Conservation (phyloP, 2,888 invertebrate species). For the Drosophila anceps region DNA sequence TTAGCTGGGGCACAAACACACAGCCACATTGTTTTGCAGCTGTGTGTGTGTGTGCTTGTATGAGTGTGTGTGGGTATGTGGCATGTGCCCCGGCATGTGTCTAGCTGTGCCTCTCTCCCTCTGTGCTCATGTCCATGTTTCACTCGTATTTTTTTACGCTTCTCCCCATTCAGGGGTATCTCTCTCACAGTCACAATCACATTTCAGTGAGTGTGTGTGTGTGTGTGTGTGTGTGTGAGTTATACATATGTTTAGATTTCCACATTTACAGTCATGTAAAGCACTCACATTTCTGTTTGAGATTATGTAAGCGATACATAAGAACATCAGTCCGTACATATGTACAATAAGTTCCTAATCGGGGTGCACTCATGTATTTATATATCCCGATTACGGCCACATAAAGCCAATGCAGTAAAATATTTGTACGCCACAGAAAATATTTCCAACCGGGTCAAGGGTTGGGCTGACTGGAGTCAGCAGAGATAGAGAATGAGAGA, state of each 20-base stretch:
- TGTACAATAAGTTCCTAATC: constrained; percentile 33
- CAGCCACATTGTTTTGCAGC: constrained; percentile 31
- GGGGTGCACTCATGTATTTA: constrained; percentile 33
- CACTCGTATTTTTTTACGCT: constrained; percentile 40
- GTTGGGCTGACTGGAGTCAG: not conserved
- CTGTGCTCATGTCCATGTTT: constrained; percentile 8
- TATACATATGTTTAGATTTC: constrained; percentile 80
- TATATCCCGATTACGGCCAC: constrained; percentile 21
- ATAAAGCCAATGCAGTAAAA: constrained; percentile 7
- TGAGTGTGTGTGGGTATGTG: constrained; percentile 31
- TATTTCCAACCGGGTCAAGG: not conserved
- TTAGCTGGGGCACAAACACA: constrained; percentile 47
- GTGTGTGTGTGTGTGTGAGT: constrained; percentile 1
- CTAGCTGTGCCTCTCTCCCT: constrained; percentile 43
- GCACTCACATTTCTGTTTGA: constrained; percentile 38
- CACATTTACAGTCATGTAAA: constrained; percentile 69
- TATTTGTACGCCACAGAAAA: constrained; percentile 6
- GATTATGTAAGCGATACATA: constrained; percentile 61
- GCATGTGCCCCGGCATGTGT: constrained; percentile 55
- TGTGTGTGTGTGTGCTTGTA: constrained; percentile 20
- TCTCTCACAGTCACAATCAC: constrained; percentile 7
- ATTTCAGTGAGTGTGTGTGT: constrained; percentile 14
- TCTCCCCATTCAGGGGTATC: constrained; percentile 59
- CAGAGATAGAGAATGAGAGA: not conserved
- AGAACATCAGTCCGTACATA: constrained; percentile 14